These are phyloP conservation scores for Agrochola macilenta DNA, from an alignment of 2,888 invertebrate genomes.

Conservation along the genomic window DNA sequence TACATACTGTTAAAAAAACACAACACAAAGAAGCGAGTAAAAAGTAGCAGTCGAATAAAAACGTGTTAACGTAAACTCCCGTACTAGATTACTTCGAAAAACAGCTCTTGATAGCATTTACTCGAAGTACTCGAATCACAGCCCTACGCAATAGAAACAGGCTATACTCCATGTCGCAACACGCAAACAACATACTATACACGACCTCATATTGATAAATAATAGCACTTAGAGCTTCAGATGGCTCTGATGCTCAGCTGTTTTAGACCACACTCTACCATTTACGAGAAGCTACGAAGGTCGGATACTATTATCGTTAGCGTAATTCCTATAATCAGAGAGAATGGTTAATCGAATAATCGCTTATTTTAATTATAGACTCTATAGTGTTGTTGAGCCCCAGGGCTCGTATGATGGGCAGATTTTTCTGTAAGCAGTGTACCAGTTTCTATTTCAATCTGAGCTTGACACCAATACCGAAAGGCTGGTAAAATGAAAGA, in stretches of 20 bases:
- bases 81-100: slow-evolving; percentile 14
- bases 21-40: slow-evolving; percentile 18
- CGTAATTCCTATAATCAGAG: slow-evolving; percentile 39
- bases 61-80: not conserved
- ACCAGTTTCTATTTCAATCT: slow-evolving; percentile 33
- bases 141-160: slow-evolving; percentile 43
- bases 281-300: slow-evolving; percentile 50
- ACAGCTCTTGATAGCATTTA: slow-evolving; percentile 12
- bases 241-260: slow-evolving; percentile 28
- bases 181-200: slow-evolving; percentile 34
- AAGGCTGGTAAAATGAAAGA: slow-evolving; percentile 12
- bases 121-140: slow-evolving; percentile 28
- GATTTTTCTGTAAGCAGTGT: slow-evolving; percentile 24
- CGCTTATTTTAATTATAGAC: slow-evolving; percentile 56
- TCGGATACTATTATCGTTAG: slow-evolving; percentile 35
- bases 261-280: slow-evolving; percentile 32
- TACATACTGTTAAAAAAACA: slow-evolving; percentile 3
- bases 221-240: slow-evolving; percentile 45
- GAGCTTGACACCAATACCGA: slow-evolving; percentile 32
- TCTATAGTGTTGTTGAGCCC: slow-evolving; percentile 7
- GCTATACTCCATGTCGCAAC: slow-evolving; percentile 54
- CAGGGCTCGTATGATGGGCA: slow-evolving; percentile 23
- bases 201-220: slow-evolving; percentile 60
- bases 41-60: slow-evolving; percentile 13
- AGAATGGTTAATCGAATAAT: slow-evolving; percentile 31